Percentiles rank a stretch among this genome's conserved stretches.
These are phyloP conservation scores for Chaenocephalus aceratus DNA, from an alignment of 2,113 vertebrate genomes.

Conservation along the genomic window DNA sequence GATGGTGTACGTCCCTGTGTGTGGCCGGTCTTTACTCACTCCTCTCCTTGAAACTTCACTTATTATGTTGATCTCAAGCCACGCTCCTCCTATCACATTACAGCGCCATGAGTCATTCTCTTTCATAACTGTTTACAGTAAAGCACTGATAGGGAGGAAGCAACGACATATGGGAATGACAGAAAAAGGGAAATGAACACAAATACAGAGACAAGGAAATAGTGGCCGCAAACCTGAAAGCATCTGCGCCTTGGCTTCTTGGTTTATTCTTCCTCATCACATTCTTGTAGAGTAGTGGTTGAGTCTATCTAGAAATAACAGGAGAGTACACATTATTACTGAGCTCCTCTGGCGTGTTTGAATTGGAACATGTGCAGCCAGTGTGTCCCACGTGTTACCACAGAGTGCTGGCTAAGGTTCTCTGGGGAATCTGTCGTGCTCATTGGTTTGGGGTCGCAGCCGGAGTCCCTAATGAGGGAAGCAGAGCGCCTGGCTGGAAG, in stretches of 20 bases:
- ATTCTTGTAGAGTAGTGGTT: conserved; percentile 10
- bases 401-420: conserved; percentile 17
- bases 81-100: conserved; percentile 27
- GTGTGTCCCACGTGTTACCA: conserved; percentile 42
- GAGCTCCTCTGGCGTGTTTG: conserved; percentile 35
- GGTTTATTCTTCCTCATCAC: conserved; percentile 33
- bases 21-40: background rate
- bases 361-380: conserved; percentile 47
- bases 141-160: conserved; percentile 35
- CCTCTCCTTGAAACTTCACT: background rate
- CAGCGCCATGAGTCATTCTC: conserved; percentile 63
- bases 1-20: background rate
- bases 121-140: conserved; percentile 60
- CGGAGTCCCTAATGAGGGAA: conserved; percentile 50
- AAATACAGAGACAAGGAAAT: conserved; percentile 15
- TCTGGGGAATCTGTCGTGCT: conserved; percentile 28
- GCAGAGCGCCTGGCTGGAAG: conserved; percentile 48
- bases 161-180: conserved; percentile 25
- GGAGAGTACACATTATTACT: conserved; percentile 3
- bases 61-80: conserved; percentile 31
- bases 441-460: conserved; percentile 23
- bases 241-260: conserved; percentile 19
- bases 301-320: conserved; percentile 14
- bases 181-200: conserved; percentile 21
- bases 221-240: conserved; percentile 15